Base-by-base conservation (phyloP, 2,113 vertebrate species). In the Kryptolebias marmoratus region DNA sequence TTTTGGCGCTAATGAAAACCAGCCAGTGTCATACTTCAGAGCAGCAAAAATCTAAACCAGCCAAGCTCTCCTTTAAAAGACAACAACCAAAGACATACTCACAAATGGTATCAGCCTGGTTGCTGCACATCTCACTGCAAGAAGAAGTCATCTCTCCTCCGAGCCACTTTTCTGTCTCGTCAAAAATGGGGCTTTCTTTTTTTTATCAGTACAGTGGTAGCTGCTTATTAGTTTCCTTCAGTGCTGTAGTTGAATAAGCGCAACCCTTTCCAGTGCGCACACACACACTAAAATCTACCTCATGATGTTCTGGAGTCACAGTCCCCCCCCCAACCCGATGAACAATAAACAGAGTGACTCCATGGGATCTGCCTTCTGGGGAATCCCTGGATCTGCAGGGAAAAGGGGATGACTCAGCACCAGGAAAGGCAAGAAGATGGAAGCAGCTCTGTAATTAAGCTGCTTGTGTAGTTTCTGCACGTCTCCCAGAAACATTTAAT, bases 341-440 rank as follows among this genome's bases (percentile, higher is more conserved):
- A 85, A 90, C 82, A 79, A 87, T 84, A 93, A 90, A 89, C 86
- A 90, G 71, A 82, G 58, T 1, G 5, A 64, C 73, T 88, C 86
- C 61, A 59, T 60, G 83, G 82, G 71, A 83, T 76, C 16, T 60
- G 75, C 83, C 84, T 90, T 90, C 79, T 80, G 86, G 90, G 88
- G 87, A 89, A 88, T 87, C 89, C 84, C 82, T 83, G 87, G 81
- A 76, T 22, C 60, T 88, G 68, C 63, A 70, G 77, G 83, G 69
- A 5, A 60, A 69, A 44, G 16, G 36, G 18, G 60, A 85, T 85
- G 84, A 89, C 68, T 84, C 75, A 81, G 50, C 57, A 49, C 48
- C 27, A 57, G 54, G 53, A 77, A 76, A 47, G 14, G 70, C 57
- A 56, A 64, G 58, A 64, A 27, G 69, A 69, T 2, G 39, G 61